Base-by-base conservation (phyloP, 1,140 invertebrate species). In the Drosophila persimilis region DNA sequence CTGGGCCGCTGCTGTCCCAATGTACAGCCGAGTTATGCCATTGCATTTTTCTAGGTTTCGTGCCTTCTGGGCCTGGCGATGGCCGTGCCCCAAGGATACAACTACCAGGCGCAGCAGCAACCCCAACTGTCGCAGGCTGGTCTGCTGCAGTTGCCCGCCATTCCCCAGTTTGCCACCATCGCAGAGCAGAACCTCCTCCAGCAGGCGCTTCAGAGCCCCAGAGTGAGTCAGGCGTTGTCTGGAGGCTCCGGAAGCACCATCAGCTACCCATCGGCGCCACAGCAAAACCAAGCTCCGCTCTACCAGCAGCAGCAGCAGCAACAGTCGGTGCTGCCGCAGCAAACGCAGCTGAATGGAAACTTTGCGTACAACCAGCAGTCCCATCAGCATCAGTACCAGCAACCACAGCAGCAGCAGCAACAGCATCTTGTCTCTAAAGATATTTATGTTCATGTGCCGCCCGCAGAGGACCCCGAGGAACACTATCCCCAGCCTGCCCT, bases 391-490 rank as follows among this genome's bases (percentile, higher is more conserved):
- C 60, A 76, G 43, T 29, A 46, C 0, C 57, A 57, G 24, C 20
- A 60, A 29, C 51, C 39, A 39, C 26, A 41, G 29, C 57, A 47
- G 6, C 66, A 52, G 11, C 58, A 45, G 13, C 52, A 52, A 15
- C 58, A 52, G 31, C 52, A 53, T 22, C 31, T 58, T 44, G 74
- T 91, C 43, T 91, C 89, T n/a, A 91, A 91, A 58, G 84, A 91
- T 29, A 90, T 91, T 31, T 91, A 90, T 62, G 89, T 91, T 41
- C 90, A 91, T 70, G 86, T 90, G 20, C 89, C 90, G 6, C 90
- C 90, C 0, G 71, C 61, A 41, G 90, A 91, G 6, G 81, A 83
- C 6, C 29, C 63, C 0, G 83, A 89, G 46, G 74, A 81, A 24
- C 63, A 56, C 6, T 79, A 73, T 22, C 61, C 61, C 0, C 80